Evolutionary conservation across 2,113 vertebrate species (phyloP).

Genomic region (Clarias gariepinus): DNA sequence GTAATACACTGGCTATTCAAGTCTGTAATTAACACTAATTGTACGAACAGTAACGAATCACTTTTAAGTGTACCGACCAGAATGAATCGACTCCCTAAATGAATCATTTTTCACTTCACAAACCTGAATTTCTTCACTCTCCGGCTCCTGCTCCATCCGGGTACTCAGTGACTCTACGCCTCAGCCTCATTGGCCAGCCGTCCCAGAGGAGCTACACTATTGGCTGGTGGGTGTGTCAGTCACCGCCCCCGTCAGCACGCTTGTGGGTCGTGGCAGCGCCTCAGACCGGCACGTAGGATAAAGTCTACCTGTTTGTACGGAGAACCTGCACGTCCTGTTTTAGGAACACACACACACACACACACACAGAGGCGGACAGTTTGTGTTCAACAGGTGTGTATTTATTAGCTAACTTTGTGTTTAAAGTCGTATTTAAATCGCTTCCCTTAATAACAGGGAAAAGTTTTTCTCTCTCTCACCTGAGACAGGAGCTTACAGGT

Average conservation of each 20-base stretch:
- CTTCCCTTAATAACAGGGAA: background rate
- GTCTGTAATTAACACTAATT: background rate
- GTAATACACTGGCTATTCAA: background rate
- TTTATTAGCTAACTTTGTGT: too few relatives aligned
- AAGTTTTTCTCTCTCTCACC: conserved; percentile 32
- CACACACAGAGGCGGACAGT: too few relatives aligned
- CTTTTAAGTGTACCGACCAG: background rate
- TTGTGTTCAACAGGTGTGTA: background rate
- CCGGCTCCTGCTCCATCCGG: conserved; percentile 47
- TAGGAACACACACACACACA: background rate
- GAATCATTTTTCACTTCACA: background rate
- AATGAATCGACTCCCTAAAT: background rate
- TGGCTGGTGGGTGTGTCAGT: conserved; percentile 60
- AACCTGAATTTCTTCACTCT: background rate
- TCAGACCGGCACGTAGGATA: conserved; percentile 56
- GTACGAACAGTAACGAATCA: background rate
- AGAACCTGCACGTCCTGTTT: conserved; percentile 25
- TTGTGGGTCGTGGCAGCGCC: conserved; percentile 64
- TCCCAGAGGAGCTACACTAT: conserved; percentile 40
- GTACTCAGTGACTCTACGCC: conserved; percentile 11
- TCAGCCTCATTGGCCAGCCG: conserved; percentile 47
- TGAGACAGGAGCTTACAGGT: conserved; percentile 37
- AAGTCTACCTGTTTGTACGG: background rate
- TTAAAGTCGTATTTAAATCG: background rate
- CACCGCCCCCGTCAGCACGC: background rate